A percentile compares a stretch with the other conserved stretches of the same genome.
These are phyloP conservation scores for Ectropis grisescens DNA, from an alignment of 1,140 invertebrate genomes.

Conservation along the genomic window DNA sequence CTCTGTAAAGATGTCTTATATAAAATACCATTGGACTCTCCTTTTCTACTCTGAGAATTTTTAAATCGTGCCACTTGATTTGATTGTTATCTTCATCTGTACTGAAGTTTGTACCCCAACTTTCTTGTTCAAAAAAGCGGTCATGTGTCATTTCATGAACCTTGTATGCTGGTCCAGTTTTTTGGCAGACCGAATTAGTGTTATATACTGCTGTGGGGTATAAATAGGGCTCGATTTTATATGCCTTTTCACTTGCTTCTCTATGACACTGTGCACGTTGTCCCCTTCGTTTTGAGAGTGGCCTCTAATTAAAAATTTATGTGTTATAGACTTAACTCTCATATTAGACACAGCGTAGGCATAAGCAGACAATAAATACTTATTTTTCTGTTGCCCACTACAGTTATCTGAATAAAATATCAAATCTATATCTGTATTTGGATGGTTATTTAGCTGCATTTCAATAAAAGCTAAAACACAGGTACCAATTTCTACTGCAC, in stretches of 20 bases:
- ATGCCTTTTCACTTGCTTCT: conserved; percentile 24
- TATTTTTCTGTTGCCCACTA: conserved; percentile 47
- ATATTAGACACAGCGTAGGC: conserved; percentile 19
- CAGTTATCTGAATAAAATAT: conserved; percentile 49
- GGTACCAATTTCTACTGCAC: conserved; percentile 29
- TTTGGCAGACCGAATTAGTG: conserved; percentile 20
- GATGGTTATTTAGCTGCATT: conserved; percentile 10
- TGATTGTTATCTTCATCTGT: conserved; percentile 14
- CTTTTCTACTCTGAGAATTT: conserved; percentile 13
- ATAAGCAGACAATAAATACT: conserved; percentile 31
- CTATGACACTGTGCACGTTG: conserved; percentile 34
- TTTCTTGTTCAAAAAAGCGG: conserved; percentile 11
- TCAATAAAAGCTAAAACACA: conserved; percentile 25
- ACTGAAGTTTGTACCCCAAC: conserved; percentile 18
- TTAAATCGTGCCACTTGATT: conserved; percentile 19
- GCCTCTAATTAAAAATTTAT: conserved; percentile 50
- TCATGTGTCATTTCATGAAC: conserved; percentile 17
- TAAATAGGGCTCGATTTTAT: conserved; percentile 35
- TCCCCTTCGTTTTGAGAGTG: conserved; percentile 59
- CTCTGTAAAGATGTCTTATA: conserved; percentile 16
- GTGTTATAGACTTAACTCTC: conserved; percentile 32
- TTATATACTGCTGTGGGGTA: conserved; percentile 22
- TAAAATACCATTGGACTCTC: conserved; percentile 9
- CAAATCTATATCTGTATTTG: conserved; percentile 20
- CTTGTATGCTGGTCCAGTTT: conserved; percentile 13